A percentile compares a stretch with the other conserved stretches of the same genome.
These are phyloP conservation scores for Aproaerema taeniolella DNA, from an alignment of 2,888 invertebrate species.

Conservation along the genomic window DNA sequence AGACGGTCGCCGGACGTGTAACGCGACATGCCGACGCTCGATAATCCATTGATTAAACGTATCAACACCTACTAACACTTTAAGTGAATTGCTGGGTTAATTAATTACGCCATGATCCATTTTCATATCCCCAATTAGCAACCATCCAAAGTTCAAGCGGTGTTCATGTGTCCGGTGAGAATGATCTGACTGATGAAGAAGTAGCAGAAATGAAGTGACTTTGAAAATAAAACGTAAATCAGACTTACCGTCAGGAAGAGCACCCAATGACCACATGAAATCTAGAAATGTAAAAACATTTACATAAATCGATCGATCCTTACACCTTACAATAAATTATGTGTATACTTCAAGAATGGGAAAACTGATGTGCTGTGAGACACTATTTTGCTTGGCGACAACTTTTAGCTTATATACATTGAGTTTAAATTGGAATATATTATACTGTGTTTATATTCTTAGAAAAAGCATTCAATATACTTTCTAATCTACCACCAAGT, in stretches of 20 bases:
- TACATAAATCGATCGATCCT: slow-evolving; percentile 75
- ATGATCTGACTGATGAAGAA: slow-evolving; percentile 47
- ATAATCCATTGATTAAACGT: slow-evolving; percentile 48
- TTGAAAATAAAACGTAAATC: slow-evolving; percentile 48
- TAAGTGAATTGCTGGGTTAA: slow-evolving; percentile 44
- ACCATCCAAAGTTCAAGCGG: slow-evolving; percentile 17
- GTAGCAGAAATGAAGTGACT: slow-evolving; percentile 47
- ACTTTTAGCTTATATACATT: slow-evolving; percentile 46
- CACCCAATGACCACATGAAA: slow-evolving; percentile 99
- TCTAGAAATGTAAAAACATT: slow-evolving; percentile 87
- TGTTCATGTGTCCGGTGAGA: slow-evolving; percentile 18
- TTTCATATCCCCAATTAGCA: slow-evolving; percentile 45
- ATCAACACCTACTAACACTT: slow-evolving; percentile 41
- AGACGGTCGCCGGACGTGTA: slow-evolving; percentile 47
- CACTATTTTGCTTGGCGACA: slow-evolving; percentile 77
- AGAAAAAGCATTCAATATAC: slow-evolving; percentile 49
- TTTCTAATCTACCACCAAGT: slow-evolving; percentile 52
- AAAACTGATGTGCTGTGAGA: slow-evolving; percentile 60
- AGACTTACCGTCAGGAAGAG: slow-evolving; percentile 97
- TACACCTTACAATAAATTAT: slow-evolving; percentile 58
- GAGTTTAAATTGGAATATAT: slow-evolving; percentile 38
- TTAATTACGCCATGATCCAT: slow-evolving; percentile 45
- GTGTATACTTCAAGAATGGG: slow-evolving; percentile 38
- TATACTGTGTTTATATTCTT: slow-evolving; percentile 45
- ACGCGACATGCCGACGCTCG: slow-evolving; percentile 31